phyloP scores from a whole-genome alignment of 37 sponge, comb jelly and placozoan genomes.

The Spongilla lacustris region DNA sequence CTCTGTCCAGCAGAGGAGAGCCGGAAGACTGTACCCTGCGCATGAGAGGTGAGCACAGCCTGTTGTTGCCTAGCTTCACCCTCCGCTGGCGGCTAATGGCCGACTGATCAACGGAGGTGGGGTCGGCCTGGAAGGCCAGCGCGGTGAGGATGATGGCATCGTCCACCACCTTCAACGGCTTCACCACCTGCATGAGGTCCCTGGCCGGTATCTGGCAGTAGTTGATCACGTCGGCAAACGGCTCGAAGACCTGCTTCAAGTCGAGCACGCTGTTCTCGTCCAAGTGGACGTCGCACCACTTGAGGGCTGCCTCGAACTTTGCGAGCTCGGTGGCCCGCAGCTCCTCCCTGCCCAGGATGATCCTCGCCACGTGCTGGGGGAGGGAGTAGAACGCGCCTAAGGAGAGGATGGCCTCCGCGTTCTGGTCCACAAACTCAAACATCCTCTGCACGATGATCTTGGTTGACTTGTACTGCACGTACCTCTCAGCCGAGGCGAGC shows the following conservation, averaged over 20 bases:
- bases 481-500: conserved; percentile 87
- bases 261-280: conserved; percentile 34
- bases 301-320: conserved; percentile 86
- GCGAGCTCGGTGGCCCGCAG: conserved; percentile 69
- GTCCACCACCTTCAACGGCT: conserved; percentile 72
- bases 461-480: conserved; percentile 93
- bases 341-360: conserved; percentile 88
- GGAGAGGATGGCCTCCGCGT: conserved; percentile 82
- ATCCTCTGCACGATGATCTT: conserved; percentile 85
- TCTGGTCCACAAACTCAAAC: conserved; percentile 90
- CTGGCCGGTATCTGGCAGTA: conserved; percentile 83
- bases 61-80: too few species aligned
- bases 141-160: conserved; percentile 86
- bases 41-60: too few species aligned
- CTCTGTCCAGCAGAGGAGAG: too few species aligned
- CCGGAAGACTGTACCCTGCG: too few species aligned
- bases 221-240: conserved; percentile 82
- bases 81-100: too few species aligned
- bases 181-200: conserved; percentile 88
- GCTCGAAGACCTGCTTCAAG: conserved; percentile 69
- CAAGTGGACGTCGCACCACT: conserved; percentile 58
- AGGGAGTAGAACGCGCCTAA: conserved; percentile 73
- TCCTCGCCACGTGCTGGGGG: conserved; percentile 87
- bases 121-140: conserved; percentile 94
- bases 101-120: conserved; percentile 67